Evolutionary conservation across 23 tunicate species (phyloP), one percentile per base, ranked within the genome.

Genomic region (Corella eumyota): DNA sequence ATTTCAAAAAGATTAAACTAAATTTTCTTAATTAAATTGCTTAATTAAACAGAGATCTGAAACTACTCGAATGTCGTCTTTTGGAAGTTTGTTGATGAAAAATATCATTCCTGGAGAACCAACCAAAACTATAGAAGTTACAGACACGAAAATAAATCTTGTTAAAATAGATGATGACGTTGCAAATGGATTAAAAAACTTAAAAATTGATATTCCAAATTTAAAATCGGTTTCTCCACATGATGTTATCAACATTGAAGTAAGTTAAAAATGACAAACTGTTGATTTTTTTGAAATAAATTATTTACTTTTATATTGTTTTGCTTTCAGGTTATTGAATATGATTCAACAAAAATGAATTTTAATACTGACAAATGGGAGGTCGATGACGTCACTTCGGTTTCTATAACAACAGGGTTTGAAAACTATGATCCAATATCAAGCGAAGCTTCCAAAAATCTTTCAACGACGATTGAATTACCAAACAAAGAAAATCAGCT

Each of bases 351-450:
- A 11, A 29, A 29, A 19, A 29, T 58, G 11, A 49, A 49, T 48
- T 48, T 49, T 27, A 30, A 49, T 21, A 34, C 67, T 6, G 15
- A 55, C 28, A 36, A 35, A n/a, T 30, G 21, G 9, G n/a, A 6
- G 5, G 60, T 66, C 32, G 60, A 31, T 59, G 52, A 37, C 11
- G 60, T 66, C 30, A 49, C 35, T n/a, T 31, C 71, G 33, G 38
- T 66, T 5, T 25, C 60, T 2, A 4, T 66, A 22, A 50, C 71
- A 2, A 50, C 50, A 27, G 58, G 60, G 13, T 66, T 20, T 23
- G 58, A 47, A 11, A 51, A n/a, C 1, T 28, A n/a, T 4, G 19
- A 38, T 62, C 68, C 68, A 32, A 62, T 62, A 2, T 62, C 68
- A 38, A n/a, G 52, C 32, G 68, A 62, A 62, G 31, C 3, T 37